A percentile compares a stretch with the other conserved stretches of the same genome.
These are phyloP conservation scores for Albula glossodonta DNA, from an alignment of 2,113 vertebrate genomes.

Conservation along the genomic window DNA sequence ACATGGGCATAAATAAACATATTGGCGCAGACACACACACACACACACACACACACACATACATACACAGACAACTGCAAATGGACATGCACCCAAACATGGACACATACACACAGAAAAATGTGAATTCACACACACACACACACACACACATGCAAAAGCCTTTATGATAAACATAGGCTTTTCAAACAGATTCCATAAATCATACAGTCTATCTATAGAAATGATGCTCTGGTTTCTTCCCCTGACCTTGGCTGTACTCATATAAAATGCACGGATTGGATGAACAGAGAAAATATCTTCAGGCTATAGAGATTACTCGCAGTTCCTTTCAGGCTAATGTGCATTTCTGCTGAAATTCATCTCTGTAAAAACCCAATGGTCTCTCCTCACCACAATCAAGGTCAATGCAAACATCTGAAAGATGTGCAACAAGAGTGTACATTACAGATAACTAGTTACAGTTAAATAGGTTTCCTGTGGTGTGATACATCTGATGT, in stretches of 20 bases:
- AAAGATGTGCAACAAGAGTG: conserved; percentile 31
- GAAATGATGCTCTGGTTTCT: conserved; percentile 56
- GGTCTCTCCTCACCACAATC: conserved; percentile 52
- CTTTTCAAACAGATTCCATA: conserved; percentile 56
- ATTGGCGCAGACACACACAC: background rate
- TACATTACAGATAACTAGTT: conserved; percentile 21
- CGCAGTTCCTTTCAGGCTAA: background rate
- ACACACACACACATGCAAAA: background rate
- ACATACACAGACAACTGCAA: background rate
- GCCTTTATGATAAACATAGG: conserved; percentile 39
- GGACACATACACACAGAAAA: background rate
- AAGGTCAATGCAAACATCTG: conserved; percentile 46
- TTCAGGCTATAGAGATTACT: background rate
- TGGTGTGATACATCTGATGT: background rate
- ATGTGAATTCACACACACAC: background rate
- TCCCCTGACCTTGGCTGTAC: conserved; percentile 55
- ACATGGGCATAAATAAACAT: conserved; percentile 39
- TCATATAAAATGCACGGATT: conserved; percentile 23
- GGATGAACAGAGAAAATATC: conserved; percentile 13
- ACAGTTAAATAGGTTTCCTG: background rate
- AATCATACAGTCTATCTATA: conserved; percentile 67
- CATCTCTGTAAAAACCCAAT: conserved; percentile 53
- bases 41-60: background rate
- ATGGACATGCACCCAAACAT: too few species aligned
- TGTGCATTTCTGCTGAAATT: background rate